phyloP scores from a whole-genome alignment of 2,113 vertebrate species.

The Ochotona curzoniae region DNA sequence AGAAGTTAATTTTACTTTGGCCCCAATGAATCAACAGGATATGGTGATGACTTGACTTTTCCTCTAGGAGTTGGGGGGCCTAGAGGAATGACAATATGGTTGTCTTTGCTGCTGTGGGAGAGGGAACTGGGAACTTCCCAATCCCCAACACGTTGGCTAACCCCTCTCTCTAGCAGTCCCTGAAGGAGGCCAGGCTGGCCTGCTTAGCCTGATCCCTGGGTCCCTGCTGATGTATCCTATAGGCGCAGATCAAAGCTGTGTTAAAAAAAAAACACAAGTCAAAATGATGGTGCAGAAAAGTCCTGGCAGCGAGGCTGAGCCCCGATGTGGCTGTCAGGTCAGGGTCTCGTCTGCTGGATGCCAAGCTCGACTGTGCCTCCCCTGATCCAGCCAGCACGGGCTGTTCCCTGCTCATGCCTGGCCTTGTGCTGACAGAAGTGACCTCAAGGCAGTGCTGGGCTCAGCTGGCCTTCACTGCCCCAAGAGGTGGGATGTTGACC shows the following conservation, averaged over 20 bases:
- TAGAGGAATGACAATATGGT: no score
- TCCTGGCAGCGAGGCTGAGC: background rate
- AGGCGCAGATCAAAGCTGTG: background rate
- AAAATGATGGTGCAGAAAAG: background rate
- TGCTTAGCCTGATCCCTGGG: background rate
- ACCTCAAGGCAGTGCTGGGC: background rate
- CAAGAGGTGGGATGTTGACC: background rate
- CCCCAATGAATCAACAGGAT: conserved; percentile 57
- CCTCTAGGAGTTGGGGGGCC: background rate
- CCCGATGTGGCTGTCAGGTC: background rate
- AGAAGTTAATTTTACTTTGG: conserved; percentile 38
- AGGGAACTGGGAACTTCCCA: background rate
- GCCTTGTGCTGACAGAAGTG: background rate
- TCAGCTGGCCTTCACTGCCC: rapidly evolving
- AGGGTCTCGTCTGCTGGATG: background rate
- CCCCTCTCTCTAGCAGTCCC: background rate
- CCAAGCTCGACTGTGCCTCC: background rate
- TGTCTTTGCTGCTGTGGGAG: background rate
- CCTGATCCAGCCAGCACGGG: background rate
- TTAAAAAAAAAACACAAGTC: background rate
- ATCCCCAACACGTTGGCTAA: background rate
- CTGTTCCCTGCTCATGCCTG: background rate
- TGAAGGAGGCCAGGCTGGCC: rapidly evolving
- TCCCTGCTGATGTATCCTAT: background rate
- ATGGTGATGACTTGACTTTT: conserved; percentile 65